Base-by-base conservation (phyloP, 2,888 invertebrate species). In the Perdita meconis region DNA sequence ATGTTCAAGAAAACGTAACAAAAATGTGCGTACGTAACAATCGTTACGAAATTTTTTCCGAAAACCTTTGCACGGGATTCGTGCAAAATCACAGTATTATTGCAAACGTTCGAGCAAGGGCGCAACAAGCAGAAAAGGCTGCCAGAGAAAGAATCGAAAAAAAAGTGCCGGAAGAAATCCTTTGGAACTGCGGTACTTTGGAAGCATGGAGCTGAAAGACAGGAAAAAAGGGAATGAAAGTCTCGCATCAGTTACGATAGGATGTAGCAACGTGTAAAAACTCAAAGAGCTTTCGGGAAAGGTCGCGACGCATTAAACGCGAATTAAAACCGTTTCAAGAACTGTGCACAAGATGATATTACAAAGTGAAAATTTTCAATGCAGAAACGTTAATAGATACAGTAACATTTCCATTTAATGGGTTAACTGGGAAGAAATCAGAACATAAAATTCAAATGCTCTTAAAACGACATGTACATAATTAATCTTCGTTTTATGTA, bases 81-180 rank as follows among this genome's bases (percentile, higher is more conserved):
- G 16, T n/a, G 19, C 19, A 38, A 30, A 64, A 64, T 55, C 55
- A 38, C 57, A 1, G 1, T 6, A 55, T 30, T 47, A 36, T 71
- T 16, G 30, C 55, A n/a, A 57, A 57, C 12, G 55, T 40, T 66
- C 51, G 24, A 55, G 47, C 26, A 24, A 34, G 38, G 40, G 24
- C 40, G 42, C 19, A 24, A 59, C 59, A 34, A 61, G 36, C 30
- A 12, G 38, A 8, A 19, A 38, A n/a, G 26, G 36, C 53, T 22
- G 53, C n/a, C 59, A 38, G 6, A 19, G 5, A 30, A 53, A 12
- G 71, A 70, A 71, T 36, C 71, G 60, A 8, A 38, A 24, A n/a
- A 71, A 73, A 72, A 47, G 72, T 19, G 55, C 16, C 38, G 60
- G 72, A 50, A 73, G 55, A 71, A 71, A 60, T 26, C 55, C 38